A percentile compares a stretch with the other conserved stretches of the same genome.
These are phyloP conservation scores for Pangasius mekongensis DNA, from an alignment of 2,797 vertebrate genomes.

Conservation along the genomic window DNA sequence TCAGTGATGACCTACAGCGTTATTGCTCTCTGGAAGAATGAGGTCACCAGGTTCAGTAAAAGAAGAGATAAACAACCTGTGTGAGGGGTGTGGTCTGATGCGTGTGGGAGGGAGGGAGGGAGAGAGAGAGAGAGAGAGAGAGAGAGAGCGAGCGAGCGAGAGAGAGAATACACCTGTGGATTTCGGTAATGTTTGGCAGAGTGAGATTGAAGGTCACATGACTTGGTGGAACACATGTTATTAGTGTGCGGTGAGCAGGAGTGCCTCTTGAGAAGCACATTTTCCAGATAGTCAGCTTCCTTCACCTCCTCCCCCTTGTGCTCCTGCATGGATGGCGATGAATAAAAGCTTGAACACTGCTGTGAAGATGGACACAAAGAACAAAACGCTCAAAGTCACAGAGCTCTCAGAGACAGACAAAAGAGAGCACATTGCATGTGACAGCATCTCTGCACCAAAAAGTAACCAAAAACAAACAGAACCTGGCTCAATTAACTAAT, in stretches of 20 bases:
- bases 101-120: not conserved
- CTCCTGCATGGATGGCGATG: slow-evolving; percentile 21
- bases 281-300: slow-evolving; percentile 31
- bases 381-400: slow-evolving; percentile 42
- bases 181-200: slow-evolving; percentile 17
- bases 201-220: slow-evolving; percentile 52
- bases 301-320: slow-evolving; percentile 22
- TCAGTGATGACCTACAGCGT: slow-evolving; percentile 1
- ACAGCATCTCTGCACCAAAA: slow-evolving; percentile 40
- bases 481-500: slow-evolving; percentile 57
- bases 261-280: slow-evolving; percentile 13
- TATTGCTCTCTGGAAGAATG: not conserved
- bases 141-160: not conserved
- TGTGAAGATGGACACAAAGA: slow-evolving; percentile 51
- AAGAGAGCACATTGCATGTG: slow-evolving; percentile 31
- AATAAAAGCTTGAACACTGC: slow-evolving; percentile 44
- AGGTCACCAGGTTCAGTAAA: slow-evolving; percentile 24
- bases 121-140: not conserved
- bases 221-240: slow-evolving; percentile 5
- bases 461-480: slow-evolving; percentile 52
- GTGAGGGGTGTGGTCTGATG: not conserved
- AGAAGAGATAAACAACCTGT: slow-evolving; percentile 38
- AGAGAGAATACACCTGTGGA: slow-evolving; percentile 56
- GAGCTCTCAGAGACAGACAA: slow-evolving; percentile 11
- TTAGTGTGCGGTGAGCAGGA: slow-evolving; percentile 13